These are phyloP conservation scores for Himalopsyche anomala DNA, from an alignment of 2,888 invertebrate species.

Conservation along the genomic window DNA sequence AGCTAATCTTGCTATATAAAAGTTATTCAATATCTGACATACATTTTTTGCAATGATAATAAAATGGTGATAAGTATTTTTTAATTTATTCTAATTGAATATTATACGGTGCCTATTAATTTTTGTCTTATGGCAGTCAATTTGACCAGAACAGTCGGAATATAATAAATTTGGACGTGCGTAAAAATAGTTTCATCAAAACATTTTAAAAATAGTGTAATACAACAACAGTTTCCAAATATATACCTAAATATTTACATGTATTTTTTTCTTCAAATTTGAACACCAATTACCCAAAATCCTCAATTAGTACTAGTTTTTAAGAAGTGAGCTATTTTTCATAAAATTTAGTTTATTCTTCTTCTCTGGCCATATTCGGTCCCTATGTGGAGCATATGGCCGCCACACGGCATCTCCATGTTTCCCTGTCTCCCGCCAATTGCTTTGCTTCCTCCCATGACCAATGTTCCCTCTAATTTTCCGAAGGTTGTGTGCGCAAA, in stretches of 20 bases:
- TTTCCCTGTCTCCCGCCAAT: no score
- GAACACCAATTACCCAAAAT: no score
- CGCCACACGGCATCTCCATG: no score
- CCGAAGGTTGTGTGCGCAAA: no score
- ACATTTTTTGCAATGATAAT: neutral
- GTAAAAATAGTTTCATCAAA: neutral
- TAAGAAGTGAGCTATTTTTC: no score
- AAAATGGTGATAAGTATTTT: constrained; percentile 13
- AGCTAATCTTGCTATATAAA: neutral
- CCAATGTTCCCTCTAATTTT: no score
- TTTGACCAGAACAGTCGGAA: neutral
- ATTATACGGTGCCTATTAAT: neutral
- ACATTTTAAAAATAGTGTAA: neutral
- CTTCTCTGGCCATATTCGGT: no score
- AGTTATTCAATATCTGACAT: neutral
- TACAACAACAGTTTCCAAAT: constrained; percentile 7
- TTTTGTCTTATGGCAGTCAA: neutral
- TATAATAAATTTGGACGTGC: neutral
- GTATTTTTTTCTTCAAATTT: neutral
- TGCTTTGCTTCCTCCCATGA: no score
- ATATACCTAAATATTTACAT: neutral
- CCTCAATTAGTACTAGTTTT: no score
- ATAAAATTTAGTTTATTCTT: no score
- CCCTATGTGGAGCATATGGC: no score
- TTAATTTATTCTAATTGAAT: neutral